Percentiles rank a stretch among this genome's conserved stretches.
Conservation (phyloP, 2,888 invertebrate species). For the Galerucella nymphaeae region DNA sequence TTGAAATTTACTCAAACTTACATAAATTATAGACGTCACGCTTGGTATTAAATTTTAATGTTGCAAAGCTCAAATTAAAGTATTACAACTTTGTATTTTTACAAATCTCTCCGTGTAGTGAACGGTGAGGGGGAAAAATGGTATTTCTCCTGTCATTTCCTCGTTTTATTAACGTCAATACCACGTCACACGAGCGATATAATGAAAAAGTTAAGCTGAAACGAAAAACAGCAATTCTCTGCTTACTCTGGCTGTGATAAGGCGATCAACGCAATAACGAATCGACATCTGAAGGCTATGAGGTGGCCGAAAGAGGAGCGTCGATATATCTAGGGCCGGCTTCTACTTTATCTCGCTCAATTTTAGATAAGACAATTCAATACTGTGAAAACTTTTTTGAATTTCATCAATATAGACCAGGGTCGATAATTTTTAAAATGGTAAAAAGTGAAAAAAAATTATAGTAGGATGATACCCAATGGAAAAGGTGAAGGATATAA, state of each 20-base stretch:
- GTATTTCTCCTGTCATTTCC: constrained; percentile 2
- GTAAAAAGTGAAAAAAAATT: no score
- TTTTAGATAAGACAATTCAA: no score
- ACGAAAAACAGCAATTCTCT: constrained; percentile 25
- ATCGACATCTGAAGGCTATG: constrained; percentile 42
- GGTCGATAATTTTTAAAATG: no score
- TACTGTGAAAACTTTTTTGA: background rate
- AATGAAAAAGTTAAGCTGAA: constrained; percentile 21
- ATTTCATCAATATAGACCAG: no score
- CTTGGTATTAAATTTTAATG: no score
- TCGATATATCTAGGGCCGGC: constrained; percentile 50
- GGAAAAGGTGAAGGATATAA: no score
- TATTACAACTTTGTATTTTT: background rate
- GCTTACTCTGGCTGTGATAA: constrained; percentile 26
- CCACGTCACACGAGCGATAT: constrained; percentile 3
- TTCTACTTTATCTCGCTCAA: no score
- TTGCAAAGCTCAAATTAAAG: no score
- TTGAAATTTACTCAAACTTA: constrained; percentile 12
- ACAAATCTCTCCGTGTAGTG: background rate
- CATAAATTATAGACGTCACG: no score
- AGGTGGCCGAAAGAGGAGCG: constrained; percentile 25
- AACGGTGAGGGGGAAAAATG: background rate
- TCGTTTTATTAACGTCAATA: constrained; percentile 1
- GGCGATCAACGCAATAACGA: constrained; percentile 44
- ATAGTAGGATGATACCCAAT: no score